A percentile compares a stretch with the other conserved stretches of the same genome.
phyloP scores from a whole-genome alignment of 1,140 invertebrate genomes.

The Drosophila ironensis region DNA sequence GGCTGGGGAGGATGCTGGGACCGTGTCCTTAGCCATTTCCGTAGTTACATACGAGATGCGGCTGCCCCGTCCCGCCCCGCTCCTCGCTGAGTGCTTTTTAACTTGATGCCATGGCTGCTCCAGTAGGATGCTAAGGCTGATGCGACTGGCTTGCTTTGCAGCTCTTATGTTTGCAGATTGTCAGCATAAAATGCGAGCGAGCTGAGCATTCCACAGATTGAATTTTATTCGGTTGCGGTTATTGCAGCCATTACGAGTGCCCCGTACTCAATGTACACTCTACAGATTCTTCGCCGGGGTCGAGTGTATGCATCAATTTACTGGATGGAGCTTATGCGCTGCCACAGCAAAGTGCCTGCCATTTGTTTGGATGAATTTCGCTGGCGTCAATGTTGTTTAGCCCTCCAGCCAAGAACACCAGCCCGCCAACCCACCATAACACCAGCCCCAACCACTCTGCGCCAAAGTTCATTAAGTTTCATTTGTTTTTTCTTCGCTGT shows the following conservation, averaged over 20 bases:
- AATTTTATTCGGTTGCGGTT: conserved; percentile 73
- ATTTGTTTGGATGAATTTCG: conserved; percentile 45
- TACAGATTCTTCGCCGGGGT: not conserved
- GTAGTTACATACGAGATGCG: conserved; percentile 58
- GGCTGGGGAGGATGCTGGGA: conserved; percentile 13
- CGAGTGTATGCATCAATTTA: conserved; percentile 67
- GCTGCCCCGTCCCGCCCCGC: not conserved
- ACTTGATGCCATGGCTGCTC: conserved; percentile 40
- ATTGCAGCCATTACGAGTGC: conserved; percentile 56
- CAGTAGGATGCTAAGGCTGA: conserved; percentile 12
- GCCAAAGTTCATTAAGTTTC: conserved; percentile 59
- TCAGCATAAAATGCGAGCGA: conserved; percentile 68
- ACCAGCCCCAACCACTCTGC: not conserved
- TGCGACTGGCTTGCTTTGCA: conserved; percentile 24
- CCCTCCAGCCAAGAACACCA: not conserved
- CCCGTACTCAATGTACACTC: conserved; percentile 4
- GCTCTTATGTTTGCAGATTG: conserved; percentile 71
- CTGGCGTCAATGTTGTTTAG: conserved; percentile 52
- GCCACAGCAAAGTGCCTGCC: conserved; percentile 52
- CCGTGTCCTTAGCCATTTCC: conserved; percentile 67
- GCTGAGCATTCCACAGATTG: conserved; percentile 70
- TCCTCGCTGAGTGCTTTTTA: conserved; percentile 74
- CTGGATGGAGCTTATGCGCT: conserved; percentile 56
- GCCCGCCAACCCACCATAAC: not conserved
- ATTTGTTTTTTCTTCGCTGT: conserved; percentile 41